These are phyloP conservation scores for Chlorops oryzae DNA, from an alignment of 1,140 invertebrate species.

Conservation along the genomic window DNA sequence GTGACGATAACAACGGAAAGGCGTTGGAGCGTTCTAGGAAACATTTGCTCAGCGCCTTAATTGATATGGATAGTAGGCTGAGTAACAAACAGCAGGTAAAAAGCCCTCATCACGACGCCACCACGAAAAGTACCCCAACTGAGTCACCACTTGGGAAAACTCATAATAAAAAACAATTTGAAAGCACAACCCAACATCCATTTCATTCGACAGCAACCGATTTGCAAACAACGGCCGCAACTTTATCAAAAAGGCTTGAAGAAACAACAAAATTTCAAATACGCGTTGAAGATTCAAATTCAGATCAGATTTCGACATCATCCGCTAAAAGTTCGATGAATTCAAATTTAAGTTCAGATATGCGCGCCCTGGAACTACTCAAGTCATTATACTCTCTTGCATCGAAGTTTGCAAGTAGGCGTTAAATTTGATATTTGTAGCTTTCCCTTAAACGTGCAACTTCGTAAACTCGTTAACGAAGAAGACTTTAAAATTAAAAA, in stretches of 20 bases:
- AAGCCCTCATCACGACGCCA: constrained; percentile 21
- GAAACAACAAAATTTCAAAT: constrained; percentile 45
- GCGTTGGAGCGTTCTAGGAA: constrained; percentile 58
- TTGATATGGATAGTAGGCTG: constrained; percentile 51
- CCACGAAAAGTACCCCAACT: constrained; percentile 22
- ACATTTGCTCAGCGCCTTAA: constrained; percentile 60
- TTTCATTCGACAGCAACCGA: constrained; percentile 24
- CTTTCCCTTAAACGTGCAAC: no score
- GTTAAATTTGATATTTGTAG: no score
- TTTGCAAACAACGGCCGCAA: constrained; percentile 6
- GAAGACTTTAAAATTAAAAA: no score
- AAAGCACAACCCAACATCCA: constrained; percentile 28
- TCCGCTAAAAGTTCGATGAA: no score
- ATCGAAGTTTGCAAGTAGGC: constrained; percentile 56
- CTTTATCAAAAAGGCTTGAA: constrained; percentile 24
- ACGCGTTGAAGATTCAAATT: constrained; percentile 34
- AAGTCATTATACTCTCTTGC: constrained; percentile 76
- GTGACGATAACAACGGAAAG: constrained; percentile 63
- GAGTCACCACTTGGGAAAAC: no score
- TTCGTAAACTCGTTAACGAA: no score
- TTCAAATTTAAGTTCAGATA: constrained; percentile 59
- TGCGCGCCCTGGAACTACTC: constrained; percentile 69
- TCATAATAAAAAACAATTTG: no score
- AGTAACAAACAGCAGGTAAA: constrained; percentile 30
- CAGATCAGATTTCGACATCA: no score